Evolutionary conservation across 2,888 invertebrate genomes (phyloP), one percentile per base, ranked within the genome.

Genomic region (Catocala fraxini): DNA sequence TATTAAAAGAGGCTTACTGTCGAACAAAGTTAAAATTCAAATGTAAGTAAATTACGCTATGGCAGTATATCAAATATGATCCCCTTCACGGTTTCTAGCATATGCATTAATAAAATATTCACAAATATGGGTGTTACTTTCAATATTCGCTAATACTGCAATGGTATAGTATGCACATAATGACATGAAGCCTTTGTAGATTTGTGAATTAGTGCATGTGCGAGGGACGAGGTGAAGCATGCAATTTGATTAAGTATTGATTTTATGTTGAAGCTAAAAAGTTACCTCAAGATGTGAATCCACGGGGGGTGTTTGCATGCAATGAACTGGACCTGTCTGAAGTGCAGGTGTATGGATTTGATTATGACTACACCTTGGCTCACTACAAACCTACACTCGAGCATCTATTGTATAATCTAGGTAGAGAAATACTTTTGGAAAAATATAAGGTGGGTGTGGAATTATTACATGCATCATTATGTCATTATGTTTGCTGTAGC

Each of bases 331-430:
- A 99, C 88, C 93, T 99, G 56, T 95, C 97, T 70, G 97, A 98
- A 89, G 98, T 99, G 46, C 96, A 97, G 82, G 98, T 99, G 0
- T 99, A 99, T 94, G 98, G 99, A 47, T 99, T 99, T 94, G 99
- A 99, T 92, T 99, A 99, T 94, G 99, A 99, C 89, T 99, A 99
- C 89, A 99, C 99, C 0, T 89, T 99, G 80, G 99, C 99, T 0
- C 98, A 98, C 80, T 99, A 99, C 88, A 98, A 98, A 83, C 97
- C 97, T 9, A 96, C 97, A 15, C 94, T 99, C 85, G 98, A 99
- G 86, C 96, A 97, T 85, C 95, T 99, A 51, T 95, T 99, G 13
- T 99, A 99, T 87, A 97, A 98, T 86, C 95, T 99, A 68, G 99
- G 98, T 0, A 96, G 97, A 73, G 97, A 98, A 81, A 96, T 96